Conservation (phyloP, 1,140 invertebrate species). For the Lepidurus packardi region DNA sequence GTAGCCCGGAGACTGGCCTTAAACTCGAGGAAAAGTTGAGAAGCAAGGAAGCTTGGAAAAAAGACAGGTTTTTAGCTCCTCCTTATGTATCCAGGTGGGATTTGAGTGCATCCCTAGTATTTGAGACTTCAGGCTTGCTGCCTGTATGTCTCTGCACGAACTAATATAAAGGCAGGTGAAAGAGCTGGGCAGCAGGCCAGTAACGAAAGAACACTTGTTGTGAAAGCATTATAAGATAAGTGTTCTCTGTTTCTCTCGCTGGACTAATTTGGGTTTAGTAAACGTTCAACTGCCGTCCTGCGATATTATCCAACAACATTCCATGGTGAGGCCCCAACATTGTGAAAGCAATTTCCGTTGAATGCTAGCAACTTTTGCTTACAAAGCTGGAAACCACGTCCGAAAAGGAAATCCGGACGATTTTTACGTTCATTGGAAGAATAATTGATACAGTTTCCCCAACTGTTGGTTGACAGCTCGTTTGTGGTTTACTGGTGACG, state of each 20-base stretch:
- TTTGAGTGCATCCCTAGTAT: neutral
- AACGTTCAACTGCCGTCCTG: neutral
- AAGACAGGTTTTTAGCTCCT: slow-evolving; percentile 14
- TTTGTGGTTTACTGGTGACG: neutral
- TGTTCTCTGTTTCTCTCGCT: neutral
- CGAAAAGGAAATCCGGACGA: neutral
- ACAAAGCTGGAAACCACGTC: neutral
- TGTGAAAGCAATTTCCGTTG: neutral
- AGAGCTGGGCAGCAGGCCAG: slow-evolving; percentile 6
- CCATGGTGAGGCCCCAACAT: neutral
- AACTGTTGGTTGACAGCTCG: neutral
- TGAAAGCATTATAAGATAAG: neutral
- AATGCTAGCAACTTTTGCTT: neutral
- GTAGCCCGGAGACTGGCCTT: neutral
- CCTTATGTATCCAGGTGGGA: neutral
- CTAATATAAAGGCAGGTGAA: slow-evolving; percentile 22
- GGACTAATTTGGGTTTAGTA: neutral
- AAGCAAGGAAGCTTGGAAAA: neutral
- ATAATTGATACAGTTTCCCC: neutral
- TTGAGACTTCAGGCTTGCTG: neutral
- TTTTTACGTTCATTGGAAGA: neutral
- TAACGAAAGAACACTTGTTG: slow-evolving; percentile 2
- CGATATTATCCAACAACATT: neutral
- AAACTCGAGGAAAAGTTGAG: neutral
- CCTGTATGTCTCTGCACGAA: neutral